Percentiles rank a stretch among this genome's conserved stretches.
phyloP scores from a whole-genome alignment of 2,888 invertebrate species.

The Meiosimyza platycephala region DNA sequence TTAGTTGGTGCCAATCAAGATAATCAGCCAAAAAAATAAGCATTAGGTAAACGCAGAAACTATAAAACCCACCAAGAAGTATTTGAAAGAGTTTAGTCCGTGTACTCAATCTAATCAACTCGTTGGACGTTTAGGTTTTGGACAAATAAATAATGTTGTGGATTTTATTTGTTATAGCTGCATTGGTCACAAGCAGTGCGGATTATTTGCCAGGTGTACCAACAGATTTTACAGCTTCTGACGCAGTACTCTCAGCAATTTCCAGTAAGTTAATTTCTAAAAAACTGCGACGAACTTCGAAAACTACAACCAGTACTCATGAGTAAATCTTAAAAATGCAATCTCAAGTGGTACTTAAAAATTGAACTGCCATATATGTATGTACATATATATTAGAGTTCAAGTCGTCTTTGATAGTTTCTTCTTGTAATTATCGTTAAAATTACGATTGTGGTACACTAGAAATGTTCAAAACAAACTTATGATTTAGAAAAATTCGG shows the following conservation, averaged over 20 bases:
- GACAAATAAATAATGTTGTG: constrained; percentile 37
- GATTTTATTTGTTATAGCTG: constrained; percentile 36
- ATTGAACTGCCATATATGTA: too few species aligned
- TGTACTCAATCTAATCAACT: background rate
- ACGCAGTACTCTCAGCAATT: constrained; percentile 54
- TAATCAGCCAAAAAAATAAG: background rate
- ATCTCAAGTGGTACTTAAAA: too few species aligned
- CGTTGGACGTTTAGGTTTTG: background rate
- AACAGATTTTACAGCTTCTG: constrained; percentile 47
- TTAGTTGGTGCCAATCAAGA: background rate
- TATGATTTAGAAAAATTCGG: too few species aligned
- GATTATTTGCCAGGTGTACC: constrained; percentile 54
- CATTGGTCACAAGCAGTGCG: constrained; percentile 45
- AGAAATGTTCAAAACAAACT: too few species aligned
- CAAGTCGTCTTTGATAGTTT: background rate
- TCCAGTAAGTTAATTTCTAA: constrained; percentile 42
- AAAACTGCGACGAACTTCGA: too few species aligned
- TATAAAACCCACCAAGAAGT: constrained; percentile 17
- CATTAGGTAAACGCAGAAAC: background rate
- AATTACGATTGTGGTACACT: too few species aligned
- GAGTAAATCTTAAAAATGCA: too few species aligned
- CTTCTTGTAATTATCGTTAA: background rate
- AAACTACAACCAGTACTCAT: too few species aligned
- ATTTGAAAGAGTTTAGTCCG: constrained; percentile 13
- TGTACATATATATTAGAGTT: too few species aligned